These are phyloP conservation scores for Tringa solitaria DNA, from an alignment of 2,113 vertebrate genomes.

Conservation along the genomic window DNA sequence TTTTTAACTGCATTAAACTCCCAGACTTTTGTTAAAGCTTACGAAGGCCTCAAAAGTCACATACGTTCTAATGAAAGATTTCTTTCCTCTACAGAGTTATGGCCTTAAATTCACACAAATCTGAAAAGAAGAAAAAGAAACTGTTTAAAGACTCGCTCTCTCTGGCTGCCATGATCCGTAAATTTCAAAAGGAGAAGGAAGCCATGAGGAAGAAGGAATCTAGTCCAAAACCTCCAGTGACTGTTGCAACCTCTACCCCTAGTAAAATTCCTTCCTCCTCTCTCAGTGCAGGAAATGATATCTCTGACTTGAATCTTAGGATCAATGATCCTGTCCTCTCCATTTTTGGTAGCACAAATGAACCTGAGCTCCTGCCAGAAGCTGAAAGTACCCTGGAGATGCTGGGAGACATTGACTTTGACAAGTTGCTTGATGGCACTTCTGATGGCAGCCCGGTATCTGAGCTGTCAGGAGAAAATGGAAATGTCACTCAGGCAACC, in stretches of 20 bases:
- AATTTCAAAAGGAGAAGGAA: slow-evolving; percentile 96
- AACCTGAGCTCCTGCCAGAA: slow-evolving; percentile 89
- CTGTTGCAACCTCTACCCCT: slow-evolving; percentile 63
- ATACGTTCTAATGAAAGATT: background rate
- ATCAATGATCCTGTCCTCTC: slow-evolving; percentile 88
- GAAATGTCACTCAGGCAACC: slow-evolving; percentile 71
- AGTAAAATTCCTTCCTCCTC: slow-evolving; percentile 69
- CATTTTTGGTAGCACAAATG: slow-evolving; percentile 89
- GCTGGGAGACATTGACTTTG: slow-evolving; percentile 93
- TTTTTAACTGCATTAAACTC: background rate
- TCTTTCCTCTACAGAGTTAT: slow-evolving; percentile 79
- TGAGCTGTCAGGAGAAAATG: slow-evolving; percentile 87
- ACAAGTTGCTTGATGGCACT: slow-evolving; percentile 88
- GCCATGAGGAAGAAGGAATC: slow-evolving; percentile 85
- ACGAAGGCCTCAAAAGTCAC: background rate
- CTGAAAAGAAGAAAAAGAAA: slow-evolving; percentile 98
- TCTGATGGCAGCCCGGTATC: slow-evolving; percentile 84
- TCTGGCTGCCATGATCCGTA: slow-evolving; percentile 93
- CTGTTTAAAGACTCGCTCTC: slow-evolving; percentile 92
- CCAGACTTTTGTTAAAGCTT: background rate
- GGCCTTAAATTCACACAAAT: slow-evolving; percentile 88
- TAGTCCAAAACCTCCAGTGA: slow-evolving; percentile 55
- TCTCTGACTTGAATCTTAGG: slow-evolving; percentile 75
- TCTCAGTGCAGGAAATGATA: slow-evolving; percentile 68
- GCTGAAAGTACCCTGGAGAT: slow-evolving; percentile 86